Evolutionary conservation across 2,113 vertebrate species (phyloP), one percentile per base, ranked within the genome.

Genomic region (Leucoraja erinaceus): DNA sequence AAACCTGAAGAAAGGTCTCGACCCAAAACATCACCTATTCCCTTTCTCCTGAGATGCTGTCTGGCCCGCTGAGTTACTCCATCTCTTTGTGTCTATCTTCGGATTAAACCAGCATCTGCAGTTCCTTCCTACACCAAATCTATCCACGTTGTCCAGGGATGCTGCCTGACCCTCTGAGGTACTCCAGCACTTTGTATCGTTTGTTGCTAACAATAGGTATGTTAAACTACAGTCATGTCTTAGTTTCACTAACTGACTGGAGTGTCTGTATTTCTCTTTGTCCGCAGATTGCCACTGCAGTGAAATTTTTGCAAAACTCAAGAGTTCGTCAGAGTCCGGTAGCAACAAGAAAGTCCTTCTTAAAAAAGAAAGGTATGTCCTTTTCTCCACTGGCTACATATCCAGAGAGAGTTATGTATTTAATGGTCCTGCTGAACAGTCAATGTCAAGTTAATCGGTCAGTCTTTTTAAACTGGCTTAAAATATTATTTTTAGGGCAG

Each of bases 281-380:
- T 11, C 90, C 31, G 93, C 95, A 99, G 98, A 97, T 99, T 94
- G 96, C 96, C 93, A 99, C 99, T 25, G 98, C 98, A 91, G 97
- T 99, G 94, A 98, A 99, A 95, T 99, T 99, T 96, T 96, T 99
- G 74, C 98, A 99, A 95, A 99, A 99, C 95, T 97, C 97, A 9
- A 97, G 98, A 93, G 99, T 99, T 90, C 97, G 97, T 74, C 98
- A 99, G 94, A 99, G 98, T 94, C 97, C 98, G 0, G 93, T 98
- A 90, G 96, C 96, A 86, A 97, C 96, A 94, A 97, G 98, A 96
- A 99, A 97, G 97, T 96, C 97, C 0, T 99, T 99, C 95, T 95
- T 99, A 94, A 98, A 98, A 96, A 99, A 98, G 95, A 99, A 99
- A 98, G 98, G 99, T 99, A 98, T 95, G 75, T 12, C 11, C 79